Evolutionary conservation across 2,113 vertebrate genomes (phyloP), one percentile per base, ranked within the genome.

Genomic region (Formicarius rufipectus): DNA sequence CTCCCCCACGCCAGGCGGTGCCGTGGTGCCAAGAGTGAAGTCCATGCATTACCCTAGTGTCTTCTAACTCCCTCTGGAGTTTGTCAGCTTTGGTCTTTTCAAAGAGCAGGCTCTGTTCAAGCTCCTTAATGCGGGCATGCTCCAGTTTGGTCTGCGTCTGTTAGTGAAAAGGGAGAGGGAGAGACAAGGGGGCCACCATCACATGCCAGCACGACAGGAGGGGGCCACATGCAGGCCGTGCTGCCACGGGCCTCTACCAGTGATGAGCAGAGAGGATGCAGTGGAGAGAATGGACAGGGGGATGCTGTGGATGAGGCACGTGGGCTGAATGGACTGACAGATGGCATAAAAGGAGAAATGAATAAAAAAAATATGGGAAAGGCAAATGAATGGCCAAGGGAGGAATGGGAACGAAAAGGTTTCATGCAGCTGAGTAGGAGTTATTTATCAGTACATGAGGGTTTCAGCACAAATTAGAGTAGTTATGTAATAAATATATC

Each of bases 21-120:
- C 96, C 35, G 96, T 97, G 95, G 98, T 92, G 94, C 79, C 98
- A 98, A 98, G 96, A 99, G 98, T 95, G 96, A 98, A 98, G 98
- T 98, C 98, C 99, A 99, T n/a, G n/a, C n/a, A n/a, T 99, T 99
- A 99, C 99, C 99, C 99, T 99, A 99, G 99, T 99, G 99, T 99
- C 99, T 99, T 99, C 99, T 99, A 99, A 99, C 99, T 99, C 99
- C 96, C 99, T 99, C 99, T 99, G 99, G 97, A 99, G 99, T 99
- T 99, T 99, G 98, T 99, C 99, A 99, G 99, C 99, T 99, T 99
- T 99, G 99, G 99, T 99, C 99, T 99, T 99, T 99, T 99, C 99
- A 99, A 99, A 99, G 98, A 99, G 99, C 98, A 99, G 99, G 99
- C 98, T 99, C 99, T 99, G 99, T 98, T 99, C 99, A 98, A 99